These are phyloP conservation scores for Rhopilema esculentum DNA, from an alignment of 30 jellyfish, hydroid and myxozoan genomes.

Conservation along the genomic window DNA sequence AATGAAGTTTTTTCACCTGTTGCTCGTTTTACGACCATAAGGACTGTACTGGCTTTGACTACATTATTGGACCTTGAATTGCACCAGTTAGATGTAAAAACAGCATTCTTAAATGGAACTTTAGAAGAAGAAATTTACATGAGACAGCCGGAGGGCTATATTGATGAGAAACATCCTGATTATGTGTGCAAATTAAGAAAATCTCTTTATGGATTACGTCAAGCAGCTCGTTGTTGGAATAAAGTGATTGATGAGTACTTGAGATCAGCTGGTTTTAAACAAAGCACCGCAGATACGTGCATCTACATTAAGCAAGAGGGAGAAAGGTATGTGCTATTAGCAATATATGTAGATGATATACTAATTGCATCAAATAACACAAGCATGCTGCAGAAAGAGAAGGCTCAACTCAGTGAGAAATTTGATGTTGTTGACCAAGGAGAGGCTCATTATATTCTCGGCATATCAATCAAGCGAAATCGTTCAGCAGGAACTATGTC, in stretches of 20 bases:
- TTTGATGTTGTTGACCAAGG: slow-evolving; percentile 23
- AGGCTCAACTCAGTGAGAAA: slow-evolving; percentile 4
- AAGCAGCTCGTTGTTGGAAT: slow-evolving; percentile 20
- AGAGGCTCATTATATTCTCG: slow-evolving; percentile 18
- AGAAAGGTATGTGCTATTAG: slow-evolving; percentile 14
- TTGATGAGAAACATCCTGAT: neutral
- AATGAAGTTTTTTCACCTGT: slow-evolving; percentile 32
- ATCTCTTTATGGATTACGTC: slow-evolving; percentile 17
- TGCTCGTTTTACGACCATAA: slow-evolving; percentile 29
- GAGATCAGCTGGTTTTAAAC: slow-evolving; percentile 19
- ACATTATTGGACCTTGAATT: slow-evolving; percentile 26
- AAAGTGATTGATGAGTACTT: slow-evolving; percentile 13
- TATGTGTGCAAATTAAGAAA: slow-evolving; percentile 9
- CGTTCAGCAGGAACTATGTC: slow-evolving; percentile 6
- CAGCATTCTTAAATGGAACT: slow-evolving; percentile 8
- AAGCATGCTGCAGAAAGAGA: slow-evolving; percentile 12
- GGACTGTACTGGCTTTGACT: slow-evolving; percentile 29
- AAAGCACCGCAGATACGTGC: slow-evolving; percentile 9
- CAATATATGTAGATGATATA: slow-evolving; percentile 18
- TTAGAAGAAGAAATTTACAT: neutral
- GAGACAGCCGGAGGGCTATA: slow-evolving; percentile 7
- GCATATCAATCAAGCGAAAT: slow-evolving; percentile 16
- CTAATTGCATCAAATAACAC: slow-evolving; percentile 11
- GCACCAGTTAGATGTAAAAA: slow-evolving; percentile 12
- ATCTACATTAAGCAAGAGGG: slow-evolving; percentile 20